These are phyloP conservation scores for Imbricaverruca yamaguchii DNA, from an alignment of 2,888 invertebrate species.

Conservation along the genomic window DNA sequence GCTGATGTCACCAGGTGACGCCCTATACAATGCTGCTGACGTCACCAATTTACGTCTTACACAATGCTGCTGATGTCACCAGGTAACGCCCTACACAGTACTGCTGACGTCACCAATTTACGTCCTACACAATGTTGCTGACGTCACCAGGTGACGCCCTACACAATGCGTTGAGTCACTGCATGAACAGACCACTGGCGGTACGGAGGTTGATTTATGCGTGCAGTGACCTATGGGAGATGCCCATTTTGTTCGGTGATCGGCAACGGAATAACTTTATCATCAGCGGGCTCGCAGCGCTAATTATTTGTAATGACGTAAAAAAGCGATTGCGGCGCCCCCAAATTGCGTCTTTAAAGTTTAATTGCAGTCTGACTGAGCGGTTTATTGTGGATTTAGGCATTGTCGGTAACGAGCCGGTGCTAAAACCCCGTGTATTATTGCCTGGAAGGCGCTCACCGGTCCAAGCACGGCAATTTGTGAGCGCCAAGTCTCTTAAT, in stretches of 20 bases:
- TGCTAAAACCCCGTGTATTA: not conserved
- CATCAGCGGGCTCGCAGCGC: not conserved
- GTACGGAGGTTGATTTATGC: not conserved
- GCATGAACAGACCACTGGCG: not conserved
- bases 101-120: too few relatives aligned
- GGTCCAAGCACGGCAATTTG: conserved; percentile 3
- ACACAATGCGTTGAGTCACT: too few relatives aligned
- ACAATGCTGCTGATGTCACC: too few relatives aligned
- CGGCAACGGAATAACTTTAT: not conserved
- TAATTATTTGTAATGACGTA: conserved; percentile 15
- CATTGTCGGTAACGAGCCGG: conserved; percentile 8
- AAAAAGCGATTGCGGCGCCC: not conserved
- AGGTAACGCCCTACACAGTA: too few relatives aligned
- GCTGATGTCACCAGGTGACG: too few relatives aligned
- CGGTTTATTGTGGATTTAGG: conserved; percentile 5
- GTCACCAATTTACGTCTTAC: too few relatives aligned
- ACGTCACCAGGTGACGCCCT: too few relatives aligned
- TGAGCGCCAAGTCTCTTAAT: conserved; percentile 1
- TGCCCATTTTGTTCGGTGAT: not conserved
- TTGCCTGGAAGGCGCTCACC: not conserved
- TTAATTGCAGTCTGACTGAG: not conserved
- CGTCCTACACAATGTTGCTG: too few relatives aligned
- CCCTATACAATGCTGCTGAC: too few relatives aligned
- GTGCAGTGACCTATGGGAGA: not conserved
- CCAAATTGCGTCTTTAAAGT: conserved; percentile 4